These are phyloP conservation scores for Pristiophorus japonicus DNA, from an alignment of 2,113 vertebrate species.

Conservation along the genomic window DNA sequence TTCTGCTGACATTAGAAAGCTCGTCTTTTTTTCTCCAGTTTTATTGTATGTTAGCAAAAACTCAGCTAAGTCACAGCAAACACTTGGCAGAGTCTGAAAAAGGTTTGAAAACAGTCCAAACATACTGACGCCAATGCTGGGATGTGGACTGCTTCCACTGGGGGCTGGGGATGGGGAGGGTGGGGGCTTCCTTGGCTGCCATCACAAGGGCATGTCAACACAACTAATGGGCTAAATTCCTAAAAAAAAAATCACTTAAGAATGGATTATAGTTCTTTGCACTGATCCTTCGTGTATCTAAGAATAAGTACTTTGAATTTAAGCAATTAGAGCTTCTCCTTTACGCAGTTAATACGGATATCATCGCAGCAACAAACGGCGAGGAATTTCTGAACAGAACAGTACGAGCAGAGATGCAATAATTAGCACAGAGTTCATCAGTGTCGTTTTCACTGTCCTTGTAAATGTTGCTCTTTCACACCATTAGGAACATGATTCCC, in stretches of 20 bases:
- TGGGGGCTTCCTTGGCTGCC: not conserved
- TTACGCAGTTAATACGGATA: not conserved
- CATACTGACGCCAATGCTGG: not conserved
- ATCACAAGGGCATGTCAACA: not conserved
- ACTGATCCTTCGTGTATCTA: not conserved
- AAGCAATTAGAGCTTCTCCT: not conserved
- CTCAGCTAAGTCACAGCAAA: not conserved
- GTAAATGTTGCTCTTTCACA: not conserved
- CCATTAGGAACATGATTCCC: no score
- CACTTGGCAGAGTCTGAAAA: not conserved
- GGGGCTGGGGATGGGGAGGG: not conserved
- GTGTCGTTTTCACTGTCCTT: not conserved
- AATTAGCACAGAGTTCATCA: not conserved
- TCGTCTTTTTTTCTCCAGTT: not conserved
- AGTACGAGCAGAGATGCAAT: not conserved
- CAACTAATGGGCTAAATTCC: not conserved
- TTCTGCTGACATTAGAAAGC: not conserved
- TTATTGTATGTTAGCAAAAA: no score
- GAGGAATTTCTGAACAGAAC: not conserved
- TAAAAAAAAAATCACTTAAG: not conserved
- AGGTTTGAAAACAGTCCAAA: not conserved
- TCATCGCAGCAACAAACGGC: not conserved
- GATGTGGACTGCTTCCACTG: not conserved
- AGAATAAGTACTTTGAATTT: not conserved
- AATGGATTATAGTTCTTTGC: not conserved